Evolutionary conservation across 1,140 invertebrate genomes (phyloP).

Genomic region (Stegodyphus dumicola): DNA sequence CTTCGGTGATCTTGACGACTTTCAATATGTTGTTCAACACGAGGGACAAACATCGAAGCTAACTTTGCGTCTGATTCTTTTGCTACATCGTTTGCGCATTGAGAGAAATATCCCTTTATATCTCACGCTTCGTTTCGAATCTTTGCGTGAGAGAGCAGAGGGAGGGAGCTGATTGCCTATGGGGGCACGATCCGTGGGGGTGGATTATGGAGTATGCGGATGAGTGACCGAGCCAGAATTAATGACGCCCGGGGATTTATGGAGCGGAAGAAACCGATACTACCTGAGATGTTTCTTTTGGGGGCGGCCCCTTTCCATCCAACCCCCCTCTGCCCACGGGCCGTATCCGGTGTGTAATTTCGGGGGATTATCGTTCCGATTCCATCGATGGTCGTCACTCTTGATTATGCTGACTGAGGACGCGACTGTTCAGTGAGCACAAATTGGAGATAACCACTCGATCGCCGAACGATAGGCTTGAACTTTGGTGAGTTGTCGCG

Average conservation of each 20-base stretch:
- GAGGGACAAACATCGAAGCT: too few relatives aligned
- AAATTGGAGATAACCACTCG: too few relatives aligned
- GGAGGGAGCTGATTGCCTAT: slow-evolving; percentile 17
- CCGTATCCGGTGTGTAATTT: not conserved
- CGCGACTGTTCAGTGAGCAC: too few relatives aligned
- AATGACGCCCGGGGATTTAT: slow-evolving; percentile 53
- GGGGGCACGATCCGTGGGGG: slow-evolving; percentile 1
- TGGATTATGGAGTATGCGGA: slow-evolving; percentile 4
- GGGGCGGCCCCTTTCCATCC: not conserved
- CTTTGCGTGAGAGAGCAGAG: not conserved
- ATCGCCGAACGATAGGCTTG: too few relatives aligned
- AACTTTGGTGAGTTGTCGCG: too few relatives aligned
- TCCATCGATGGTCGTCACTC: not conserved
- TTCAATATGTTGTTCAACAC: too few relatives aligned
- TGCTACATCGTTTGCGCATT: not conserved
- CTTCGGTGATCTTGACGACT: too few relatives aligned
- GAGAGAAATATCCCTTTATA: slow-evolving; percentile 12
- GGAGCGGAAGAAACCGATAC: slow-evolving; percentile 49
- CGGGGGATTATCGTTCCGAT: not conserved
- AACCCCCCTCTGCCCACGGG: not conserved
- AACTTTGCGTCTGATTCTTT: too few relatives aligned
- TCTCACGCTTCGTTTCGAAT: slow-evolving; percentile 36
- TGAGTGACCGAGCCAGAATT: slow-evolving; percentile 42
- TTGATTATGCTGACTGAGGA: not conserved
- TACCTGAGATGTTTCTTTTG: not conserved